Evolutionary conservation across 2,113 vertebrate species (phyloP).

Genomic region (Thalassarche chlororhynchos): DNA sequence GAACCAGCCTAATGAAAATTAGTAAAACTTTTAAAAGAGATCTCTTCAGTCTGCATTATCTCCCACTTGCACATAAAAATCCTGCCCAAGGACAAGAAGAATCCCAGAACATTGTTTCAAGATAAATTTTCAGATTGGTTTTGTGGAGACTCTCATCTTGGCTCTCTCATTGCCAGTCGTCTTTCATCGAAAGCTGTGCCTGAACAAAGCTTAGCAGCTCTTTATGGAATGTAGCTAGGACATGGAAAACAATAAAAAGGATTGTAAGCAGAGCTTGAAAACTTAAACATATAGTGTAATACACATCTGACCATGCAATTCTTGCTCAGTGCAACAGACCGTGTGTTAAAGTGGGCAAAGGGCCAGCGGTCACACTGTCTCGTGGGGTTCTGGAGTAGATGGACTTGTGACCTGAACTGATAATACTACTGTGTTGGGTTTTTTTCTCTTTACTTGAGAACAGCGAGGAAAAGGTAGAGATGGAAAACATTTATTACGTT

Average conservation of each 20-base stretch:
- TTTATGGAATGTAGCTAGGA: neutral
- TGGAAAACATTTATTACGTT: neutral
- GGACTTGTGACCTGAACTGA: neutral
- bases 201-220: neutral
- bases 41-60: neutral
- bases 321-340: neutral
- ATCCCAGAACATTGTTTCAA: neutral
- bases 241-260: neutral
- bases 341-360: neutral
- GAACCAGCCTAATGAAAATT: conserved; percentile 5
- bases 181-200: neutral
- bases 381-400: neutral
- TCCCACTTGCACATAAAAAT: neutral
- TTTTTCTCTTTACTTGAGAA: neutral
- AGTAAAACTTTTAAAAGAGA: neutral
- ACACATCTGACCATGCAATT: neutral
- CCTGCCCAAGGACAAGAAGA: neutral
- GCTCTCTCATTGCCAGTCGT: neutral
- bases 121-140: neutral
- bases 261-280: neutral
- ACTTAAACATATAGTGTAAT: neutral
- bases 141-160: neutral
- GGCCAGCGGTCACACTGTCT: neutral
- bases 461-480: neutral
- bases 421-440: neutral